These are phyloP conservation scores for Chloromyia formosa DNA, from an alignment of 2,888 invertebrate species.

Conservation along the genomic window DNA sequence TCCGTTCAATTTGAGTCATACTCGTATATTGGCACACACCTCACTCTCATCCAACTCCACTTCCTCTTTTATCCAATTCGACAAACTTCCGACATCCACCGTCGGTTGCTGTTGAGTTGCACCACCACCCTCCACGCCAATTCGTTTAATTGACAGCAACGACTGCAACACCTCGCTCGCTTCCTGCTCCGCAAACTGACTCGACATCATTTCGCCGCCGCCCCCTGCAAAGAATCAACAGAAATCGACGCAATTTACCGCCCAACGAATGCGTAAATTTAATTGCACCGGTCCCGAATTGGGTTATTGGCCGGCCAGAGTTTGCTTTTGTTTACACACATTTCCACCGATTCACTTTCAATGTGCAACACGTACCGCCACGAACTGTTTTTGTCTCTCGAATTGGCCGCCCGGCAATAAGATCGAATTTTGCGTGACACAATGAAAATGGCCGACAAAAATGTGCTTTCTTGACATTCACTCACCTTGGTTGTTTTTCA, in stretches of 20 bases:
- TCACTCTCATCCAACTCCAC: neutral
- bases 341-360: conserved; percentile 16
- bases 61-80: neutral
- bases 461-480: conserved; percentile 70
- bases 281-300: neutral
- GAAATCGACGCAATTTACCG: conserved; percentile 62
- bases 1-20: no score
- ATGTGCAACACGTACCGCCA: neutral
- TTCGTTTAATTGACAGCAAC: conserved; percentile 24
- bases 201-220: conserved; percentile 64
- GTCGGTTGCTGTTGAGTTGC: neutral
- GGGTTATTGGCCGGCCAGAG: conserved; percentile 11
- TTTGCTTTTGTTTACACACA: conserved; percentile 37
- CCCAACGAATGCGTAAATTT: conserved; percentile 52
- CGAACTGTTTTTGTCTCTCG: neutral
- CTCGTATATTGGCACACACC: neutral
- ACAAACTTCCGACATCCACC: neutral
- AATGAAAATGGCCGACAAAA: conserved; percentile 60
- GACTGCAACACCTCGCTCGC: conserved; percentile 77
- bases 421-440: conserved; percentile 49
- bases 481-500: conserved; percentile 65
- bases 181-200: conserved; percentile 71
- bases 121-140: neutral
- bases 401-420: conserved; percentile 46
- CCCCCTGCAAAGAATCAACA: conserved; percentile 67